These are phyloP conservation scores for Ophion ellenae DNA, from an alignment of 2,888 invertebrate species.

Conservation along the genomic window DNA sequence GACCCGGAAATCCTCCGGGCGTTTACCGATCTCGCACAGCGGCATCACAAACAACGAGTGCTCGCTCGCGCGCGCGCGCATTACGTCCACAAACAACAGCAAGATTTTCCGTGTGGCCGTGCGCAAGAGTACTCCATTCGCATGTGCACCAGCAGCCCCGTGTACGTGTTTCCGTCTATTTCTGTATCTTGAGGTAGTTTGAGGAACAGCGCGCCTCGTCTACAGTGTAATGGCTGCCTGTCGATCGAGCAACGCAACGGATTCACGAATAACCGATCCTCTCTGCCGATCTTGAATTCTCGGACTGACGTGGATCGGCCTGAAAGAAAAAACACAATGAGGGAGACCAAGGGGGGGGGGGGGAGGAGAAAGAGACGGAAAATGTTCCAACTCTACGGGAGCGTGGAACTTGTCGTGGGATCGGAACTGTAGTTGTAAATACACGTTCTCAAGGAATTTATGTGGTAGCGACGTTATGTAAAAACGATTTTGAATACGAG, in stretches of 20 bases:
- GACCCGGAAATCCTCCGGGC: slow-evolving; percentile 75
- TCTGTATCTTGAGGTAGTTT: slow-evolving; percentile 40
- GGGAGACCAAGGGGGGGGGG: not conserved
- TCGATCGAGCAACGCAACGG: slow-evolving; percentile 54
- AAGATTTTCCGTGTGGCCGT: not conserved
- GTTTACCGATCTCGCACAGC: slow-evolving; percentile 69
- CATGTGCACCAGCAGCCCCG: not conserved
- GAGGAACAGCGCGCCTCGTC: slow-evolving; percentile 7
- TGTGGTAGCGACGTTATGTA: not conserved
- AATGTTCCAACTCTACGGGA: slow-evolving; percentile 1
- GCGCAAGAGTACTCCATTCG: not conserved
- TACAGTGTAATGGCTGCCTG: slow-evolving; percentile 61
- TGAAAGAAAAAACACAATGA: slow-evolving; percentile 1
- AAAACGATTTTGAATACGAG: not conserved
- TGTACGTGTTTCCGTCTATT: slow-evolving; percentile 23
- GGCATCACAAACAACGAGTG: slow-evolving; percentile 34
- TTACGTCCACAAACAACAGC: slow-evolving; percentile 39
- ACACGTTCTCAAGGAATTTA: slow-evolving; percentile 19
- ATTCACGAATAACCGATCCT: slow-evolving; percentile 59
- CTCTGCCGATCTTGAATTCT: slow-evolving; percentile 13
- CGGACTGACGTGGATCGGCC: slow-evolving; percentile 8
- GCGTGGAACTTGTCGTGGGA: slow-evolving; percentile 35
- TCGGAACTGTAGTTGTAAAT: not conserved
- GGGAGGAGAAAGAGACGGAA: not conserved
- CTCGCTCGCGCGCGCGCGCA: slow-evolving; percentile 16